Evolutionary conservation across 2,888 invertebrate species (phyloP).

Genomic region (Andrena bucephala): DNA sequence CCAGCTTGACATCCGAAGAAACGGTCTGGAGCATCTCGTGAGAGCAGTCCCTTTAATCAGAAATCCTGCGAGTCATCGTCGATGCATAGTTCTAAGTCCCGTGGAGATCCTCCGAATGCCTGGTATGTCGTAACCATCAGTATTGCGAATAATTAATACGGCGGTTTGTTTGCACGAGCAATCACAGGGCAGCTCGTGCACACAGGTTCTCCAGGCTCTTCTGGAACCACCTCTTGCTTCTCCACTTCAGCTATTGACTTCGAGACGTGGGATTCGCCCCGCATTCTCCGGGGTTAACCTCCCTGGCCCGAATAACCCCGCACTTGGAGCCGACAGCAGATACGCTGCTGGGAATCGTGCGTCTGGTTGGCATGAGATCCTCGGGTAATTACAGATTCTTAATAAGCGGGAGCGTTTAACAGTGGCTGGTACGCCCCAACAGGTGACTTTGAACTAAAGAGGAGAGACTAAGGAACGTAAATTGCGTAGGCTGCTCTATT

Average conservation of each 20-base stretch:
- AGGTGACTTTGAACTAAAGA: slow-evolving; percentile 12
- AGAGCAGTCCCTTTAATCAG: slow-evolving; percentile 13
- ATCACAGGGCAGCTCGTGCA: slow-evolving; percentile 62
- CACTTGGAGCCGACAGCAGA: slow-evolving; percentile 54
- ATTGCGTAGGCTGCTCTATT: no score
- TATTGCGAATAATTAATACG: slow-evolving; percentile 81
- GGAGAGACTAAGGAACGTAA: no score
- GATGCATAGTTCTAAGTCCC: slow-evolving; percentile 44
- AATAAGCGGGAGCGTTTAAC: slow-evolving; percentile 40
- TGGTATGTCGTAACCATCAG: slow-evolving; percentile 67
- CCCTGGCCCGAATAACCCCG: slow-evolving; percentile 59
- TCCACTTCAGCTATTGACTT: slow-evolving; percentile 63
- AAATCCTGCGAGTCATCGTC: slow-evolving; percentile 56
- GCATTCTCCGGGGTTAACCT: slow-evolving; percentile 67
- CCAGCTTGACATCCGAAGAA: neutral
- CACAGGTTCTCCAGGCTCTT: slow-evolving; percentile 48
- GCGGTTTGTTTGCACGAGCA: slow-evolving; percentile 78
- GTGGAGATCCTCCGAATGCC: slow-evolving; percentile 44
- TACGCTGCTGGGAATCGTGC: slow-evolving; percentile 59
- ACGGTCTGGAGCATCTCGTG: neutral
- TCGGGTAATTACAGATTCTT: slow-evolving; percentile 67
- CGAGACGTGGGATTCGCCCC: slow-evolving; percentile 55
- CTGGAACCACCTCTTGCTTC: slow-evolving; percentile 40
- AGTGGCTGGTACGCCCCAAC: slow-evolving; percentile 14
- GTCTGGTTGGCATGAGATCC: slow-evolving; percentile 49